A percentile compares a stretch with the other conserved stretches of the same genome.
phyloP scores from a whole-genome alignment of 2,888 invertebrate species.

The Amblyjoppa fuscipennis region DNA sequence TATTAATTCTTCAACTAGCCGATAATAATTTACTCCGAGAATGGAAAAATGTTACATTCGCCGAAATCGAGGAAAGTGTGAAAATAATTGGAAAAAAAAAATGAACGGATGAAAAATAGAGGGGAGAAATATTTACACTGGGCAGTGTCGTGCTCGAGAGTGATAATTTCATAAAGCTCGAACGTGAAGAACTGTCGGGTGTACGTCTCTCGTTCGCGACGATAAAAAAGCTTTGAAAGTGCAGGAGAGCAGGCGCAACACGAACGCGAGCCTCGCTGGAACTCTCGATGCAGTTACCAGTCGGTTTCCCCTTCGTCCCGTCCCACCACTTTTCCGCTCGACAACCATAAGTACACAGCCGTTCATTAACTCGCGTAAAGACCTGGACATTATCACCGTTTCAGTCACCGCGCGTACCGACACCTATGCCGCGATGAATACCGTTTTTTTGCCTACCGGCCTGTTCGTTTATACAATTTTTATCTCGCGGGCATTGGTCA shows the following conservation, averaged over 20 bases:
- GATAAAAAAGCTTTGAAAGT: constrained; percentile 78
- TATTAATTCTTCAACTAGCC: constrained; percentile 29
- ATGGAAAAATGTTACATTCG: not conserved
- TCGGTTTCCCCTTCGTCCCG: constrained; percentile 81
- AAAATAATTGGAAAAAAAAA: constrained; percentile 13
- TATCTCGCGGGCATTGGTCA: constrained; percentile 4
- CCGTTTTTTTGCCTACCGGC: constrained; percentile 51
- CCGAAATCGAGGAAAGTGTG: not conserved
- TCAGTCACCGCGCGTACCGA: constrained; percentile 70
- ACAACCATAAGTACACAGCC: constrained; percentile 79
- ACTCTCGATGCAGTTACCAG: constrained; percentile 65
- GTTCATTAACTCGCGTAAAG: constrained; percentile 79
- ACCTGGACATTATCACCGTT: constrained; percentile 77
- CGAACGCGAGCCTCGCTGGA: constrained; percentile 55
- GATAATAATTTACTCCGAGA: constrained; percentile 7
- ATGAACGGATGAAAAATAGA: constrained; percentile 9
- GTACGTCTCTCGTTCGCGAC: constrained; percentile 52
- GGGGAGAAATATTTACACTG: constrained; percentile 41
- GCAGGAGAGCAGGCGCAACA: constrained; percentile 67
- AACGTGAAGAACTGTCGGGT: constrained; percentile 52
- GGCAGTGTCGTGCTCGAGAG: constrained; percentile 38
- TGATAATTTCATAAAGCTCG: constrained; percentile 60
- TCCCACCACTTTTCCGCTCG: constrained; percentile 83
- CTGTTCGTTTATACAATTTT: constrained; percentile 12
- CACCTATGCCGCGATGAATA: constrained; percentile 69